These are phyloP conservation scores for Macroramphosus scolopax DNA, from an alignment of 2,797 vertebrate genomes.

Conservation along the genomic window DNA sequence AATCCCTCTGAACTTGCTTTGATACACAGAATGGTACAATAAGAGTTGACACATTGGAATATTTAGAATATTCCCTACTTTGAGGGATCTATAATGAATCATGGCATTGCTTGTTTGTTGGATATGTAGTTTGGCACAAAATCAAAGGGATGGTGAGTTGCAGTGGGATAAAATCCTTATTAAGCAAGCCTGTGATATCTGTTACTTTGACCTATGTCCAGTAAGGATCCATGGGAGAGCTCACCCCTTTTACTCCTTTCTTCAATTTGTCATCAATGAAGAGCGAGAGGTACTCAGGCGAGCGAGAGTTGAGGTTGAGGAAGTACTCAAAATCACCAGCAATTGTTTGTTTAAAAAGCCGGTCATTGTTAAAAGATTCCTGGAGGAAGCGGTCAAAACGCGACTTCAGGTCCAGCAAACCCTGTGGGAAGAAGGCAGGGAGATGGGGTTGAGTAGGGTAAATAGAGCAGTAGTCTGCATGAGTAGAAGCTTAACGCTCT, in stretches of 20 bases:
- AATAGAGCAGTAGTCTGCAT: constrained; percentile 1
- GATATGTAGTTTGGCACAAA: background rate
- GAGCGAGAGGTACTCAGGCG: constrained; percentile 98
- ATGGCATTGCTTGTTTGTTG: background rate
- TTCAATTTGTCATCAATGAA: constrained; percentile 99
- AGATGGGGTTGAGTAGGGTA: background rate
- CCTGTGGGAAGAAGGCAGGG: constrained; percentile 70
- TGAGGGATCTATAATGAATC: too few relatives aligned
- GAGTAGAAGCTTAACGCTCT: constrained; percentile 3
- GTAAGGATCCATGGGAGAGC: constrained; percentile 46
- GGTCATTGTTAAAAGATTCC: constrained; percentile 97
- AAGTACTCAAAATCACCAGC: constrained; percentile 99
- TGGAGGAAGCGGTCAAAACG: constrained; percentile 96
- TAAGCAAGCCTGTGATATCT: background rate
- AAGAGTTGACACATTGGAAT: too few relatives aligned
- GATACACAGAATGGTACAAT: too few relatives aligned
- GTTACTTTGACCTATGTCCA: background rate
- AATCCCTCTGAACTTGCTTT: too few relatives aligned
- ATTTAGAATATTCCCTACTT: too few relatives aligned
- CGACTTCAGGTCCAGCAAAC: constrained; percentile 95
- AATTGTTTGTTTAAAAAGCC: constrained; percentile 98
- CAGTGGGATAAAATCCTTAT: background rate
- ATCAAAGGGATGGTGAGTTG: background rate
- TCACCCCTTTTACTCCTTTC: constrained; percentile 98
- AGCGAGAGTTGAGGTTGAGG: constrained; percentile 97